A percentile compares a stretch with the other conserved stretches of the same genome.
These are phyloP conservation scores for Pteropus alecto DNA, from an alignment of 2,113 vertebrate genomes.

Conservation along the genomic window DNA sequence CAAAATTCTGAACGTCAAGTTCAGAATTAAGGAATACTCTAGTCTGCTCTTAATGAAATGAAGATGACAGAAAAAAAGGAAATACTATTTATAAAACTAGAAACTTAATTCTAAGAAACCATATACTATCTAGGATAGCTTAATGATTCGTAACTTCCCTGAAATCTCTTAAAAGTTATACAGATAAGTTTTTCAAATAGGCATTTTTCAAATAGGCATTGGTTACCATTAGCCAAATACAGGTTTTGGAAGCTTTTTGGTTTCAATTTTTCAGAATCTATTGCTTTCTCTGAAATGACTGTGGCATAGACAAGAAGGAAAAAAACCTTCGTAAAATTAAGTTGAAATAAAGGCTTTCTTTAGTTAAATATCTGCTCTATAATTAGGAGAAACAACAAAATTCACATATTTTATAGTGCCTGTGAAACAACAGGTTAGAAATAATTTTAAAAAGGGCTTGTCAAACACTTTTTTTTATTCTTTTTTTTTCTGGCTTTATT, in stretches of 20 bases:
- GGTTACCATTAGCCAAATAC: neutral
- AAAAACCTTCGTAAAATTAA: neutral
- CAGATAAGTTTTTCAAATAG: neutral
- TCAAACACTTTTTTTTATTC: no score
- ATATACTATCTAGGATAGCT: neutral
- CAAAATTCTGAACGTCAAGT: conserved; percentile 19
- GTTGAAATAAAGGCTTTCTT: neutral
- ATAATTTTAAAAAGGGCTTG: conserved; percentile 7
- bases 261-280: conserved; percentile 15
- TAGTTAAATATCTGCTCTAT: neutral
- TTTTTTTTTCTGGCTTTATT: no score
- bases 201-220: neutral
- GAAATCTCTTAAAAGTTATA: neutral
- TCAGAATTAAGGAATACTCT: neutral
- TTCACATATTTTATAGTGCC: neutral
- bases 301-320: neutral
- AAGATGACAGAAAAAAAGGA: conserved; percentile 6
- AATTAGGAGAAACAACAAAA: conserved; percentile 7
- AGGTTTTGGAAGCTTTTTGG: neutral
- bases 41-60: conserved; percentile 5
- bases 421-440: conserved; percentile 15
- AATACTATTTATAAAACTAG: conserved; percentile 14
- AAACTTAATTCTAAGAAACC: neutral
- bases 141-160: neutral
- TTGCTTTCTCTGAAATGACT: neutral